Base-by-base conservation (phyloP, 2,888 invertebrate species). In the Agriotes lineatus region DNA sequence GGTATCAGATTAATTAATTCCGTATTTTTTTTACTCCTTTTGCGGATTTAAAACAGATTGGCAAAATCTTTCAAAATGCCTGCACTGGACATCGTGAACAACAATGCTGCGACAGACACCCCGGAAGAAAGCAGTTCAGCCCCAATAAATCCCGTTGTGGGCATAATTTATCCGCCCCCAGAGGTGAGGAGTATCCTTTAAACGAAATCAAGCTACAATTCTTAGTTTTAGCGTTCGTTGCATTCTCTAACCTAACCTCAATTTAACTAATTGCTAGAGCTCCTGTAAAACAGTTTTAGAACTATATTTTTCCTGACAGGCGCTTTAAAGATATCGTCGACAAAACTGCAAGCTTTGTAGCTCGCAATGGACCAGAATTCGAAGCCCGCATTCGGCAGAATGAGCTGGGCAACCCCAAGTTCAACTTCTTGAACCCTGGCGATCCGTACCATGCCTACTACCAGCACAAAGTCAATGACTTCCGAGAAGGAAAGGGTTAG, bases 401-500 rank as follows among this genome's bases (percentile, higher is more conserved):
- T 87, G 99, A 99, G 85, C 88, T 97, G 70, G 96, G 96, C 52
- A 99, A 99, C 84, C 95, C 98, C 0, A 99, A 99, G 84, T 99
- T 99, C 83, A 99, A 99, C 85, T 99, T 99, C 81, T 89, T 99
- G 70, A 97, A 95, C 82, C 88, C 92, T 5, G 96, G 96, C 0
- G 99, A 99, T 85, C 99, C 99, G 0, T 99, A 99, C 82, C 96
- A 99, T 90, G 97, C 97, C 0, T 99, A 99, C 82, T 99, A 99
- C 85, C 94, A 97, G 79, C 96, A 97, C 81, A 99, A 98, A 86
- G 99, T 99, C 48, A 95, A 94, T 81, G 98, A 98, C 81, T 96
- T 97, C 81, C 90, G 92, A 56, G 96, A 96, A 80, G 96, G 96
- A 9, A 94, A 92, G 87, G 91, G 93, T 90, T 83, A 84, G 84